Conservation (phyloP, 2,888 invertebrate species). For the Epirrhoe tristata region DNA sequence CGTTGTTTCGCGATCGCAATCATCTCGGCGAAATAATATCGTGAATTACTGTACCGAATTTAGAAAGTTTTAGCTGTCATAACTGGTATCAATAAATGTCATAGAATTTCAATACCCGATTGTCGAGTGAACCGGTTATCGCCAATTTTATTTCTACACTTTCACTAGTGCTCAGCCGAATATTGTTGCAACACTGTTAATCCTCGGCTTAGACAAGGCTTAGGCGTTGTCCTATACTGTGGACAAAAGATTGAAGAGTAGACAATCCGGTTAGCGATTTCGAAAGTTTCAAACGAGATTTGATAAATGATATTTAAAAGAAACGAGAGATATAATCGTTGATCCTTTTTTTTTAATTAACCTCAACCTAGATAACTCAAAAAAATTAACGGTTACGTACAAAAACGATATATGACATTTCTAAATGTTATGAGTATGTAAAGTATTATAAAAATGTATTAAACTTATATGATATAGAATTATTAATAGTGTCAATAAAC, state of each 20-base stretch:
- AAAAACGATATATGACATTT: too few species aligned
- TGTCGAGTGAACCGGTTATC: constrained; percentile 31
- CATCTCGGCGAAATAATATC: constrained; percentile 17
- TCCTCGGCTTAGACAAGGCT: constrained; percentile 15
- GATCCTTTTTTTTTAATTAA: constrained; percentile 26
- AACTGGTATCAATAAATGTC: constrained; percentile 36
- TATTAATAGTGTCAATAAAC: constrained; percentile 55
- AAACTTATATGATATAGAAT: background rate
- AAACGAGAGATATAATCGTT: constrained; percentile 23
- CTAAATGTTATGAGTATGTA: too few species aligned
- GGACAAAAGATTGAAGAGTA: constrained; percentile 29
- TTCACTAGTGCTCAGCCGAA: constrained; percentile 33
- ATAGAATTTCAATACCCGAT: constrained; percentile 22
- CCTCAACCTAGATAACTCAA: background rate
- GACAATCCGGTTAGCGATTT: constrained; percentile 41
- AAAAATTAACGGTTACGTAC: background rate
- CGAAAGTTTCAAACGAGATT: constrained; percentile 42
- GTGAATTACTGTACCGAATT: constrained; percentile 17
- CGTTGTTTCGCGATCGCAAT: constrained; percentile 31
- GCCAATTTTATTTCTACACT: constrained; percentile 36
- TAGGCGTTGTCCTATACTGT: constrained; percentile 23
- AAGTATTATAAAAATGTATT: background rate
- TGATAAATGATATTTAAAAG: constrained; percentile 33
- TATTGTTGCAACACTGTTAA: constrained; percentile 17
- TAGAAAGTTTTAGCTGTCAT: constrained; percentile 47